Conservation (phyloP, 2,888 invertebrate genomes). For the Tinea pellionella region DNA sequence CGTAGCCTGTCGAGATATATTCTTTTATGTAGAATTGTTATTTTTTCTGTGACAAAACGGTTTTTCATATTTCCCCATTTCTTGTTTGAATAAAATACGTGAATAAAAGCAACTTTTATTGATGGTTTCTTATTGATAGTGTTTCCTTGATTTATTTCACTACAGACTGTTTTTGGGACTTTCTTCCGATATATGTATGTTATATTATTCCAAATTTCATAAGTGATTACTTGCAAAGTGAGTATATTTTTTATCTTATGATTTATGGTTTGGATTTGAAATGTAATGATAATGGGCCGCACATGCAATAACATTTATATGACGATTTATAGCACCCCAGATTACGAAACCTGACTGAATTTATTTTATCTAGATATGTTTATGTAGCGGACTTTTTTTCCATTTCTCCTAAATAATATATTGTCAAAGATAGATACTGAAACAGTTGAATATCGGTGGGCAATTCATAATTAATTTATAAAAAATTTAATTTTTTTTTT, state of each 20-base stretch:
- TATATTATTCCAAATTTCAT: not conserved
- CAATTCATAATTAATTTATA: too few relatives aligned
- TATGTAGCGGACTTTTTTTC: too few relatives aligned
- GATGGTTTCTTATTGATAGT: slow-evolving; percentile 28
- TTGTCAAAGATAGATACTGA: too few relatives aligned
- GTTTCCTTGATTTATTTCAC: slow-evolving; percentile 34
- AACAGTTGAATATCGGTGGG: too few relatives aligned
- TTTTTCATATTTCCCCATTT: slow-evolving; percentile 19
- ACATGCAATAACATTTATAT: not conserved
- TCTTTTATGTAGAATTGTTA: slow-evolving; percentile 4
- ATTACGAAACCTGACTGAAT: not conserved
- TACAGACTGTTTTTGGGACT: slow-evolving; percentile 18
- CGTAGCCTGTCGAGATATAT: slow-evolving; percentile 2
- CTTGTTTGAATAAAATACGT: slow-evolving; percentile 20
- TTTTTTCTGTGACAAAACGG: slow-evolving; percentile 9
- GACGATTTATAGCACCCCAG: not conserved
- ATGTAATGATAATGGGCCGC: not conserved
- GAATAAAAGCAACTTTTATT: slow-evolving; percentile 40
- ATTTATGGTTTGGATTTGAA: not conserved
- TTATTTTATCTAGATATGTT: too few relatives aligned
- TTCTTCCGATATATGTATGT: not conserved
- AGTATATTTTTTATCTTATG: not conserved
- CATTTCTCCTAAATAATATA: too few relatives aligned
- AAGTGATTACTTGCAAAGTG: slow-evolving; percentile 1
- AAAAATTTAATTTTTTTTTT: too few relatives aligned